phyloP scores from a whole-genome alignment of 2,113 vertebrate genomes.

The Macquaria ambigua region DNA sequence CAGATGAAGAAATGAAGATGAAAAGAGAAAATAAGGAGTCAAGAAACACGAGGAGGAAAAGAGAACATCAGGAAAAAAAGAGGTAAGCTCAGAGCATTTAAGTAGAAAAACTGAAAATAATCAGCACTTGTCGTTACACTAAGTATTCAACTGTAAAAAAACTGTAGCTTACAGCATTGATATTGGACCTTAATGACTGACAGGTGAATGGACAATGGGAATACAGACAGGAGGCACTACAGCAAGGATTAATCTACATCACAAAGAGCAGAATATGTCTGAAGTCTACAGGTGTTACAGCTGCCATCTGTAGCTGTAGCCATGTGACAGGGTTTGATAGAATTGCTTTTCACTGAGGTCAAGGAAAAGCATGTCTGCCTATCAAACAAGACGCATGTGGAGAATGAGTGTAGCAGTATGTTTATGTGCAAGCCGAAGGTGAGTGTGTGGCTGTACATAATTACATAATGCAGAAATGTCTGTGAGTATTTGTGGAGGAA shows the following conservation, averaged over 20 bases:
- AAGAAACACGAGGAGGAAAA: slow-evolving; percentile 24
- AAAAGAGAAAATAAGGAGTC: slow-evolving; percentile 39
- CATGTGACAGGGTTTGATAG: slow-evolving; percentile 72
- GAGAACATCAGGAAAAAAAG: slow-evolving; percentile 9
- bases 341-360: slow-evolving; percentile 71
- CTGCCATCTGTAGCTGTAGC: slow-evolving; percentile 53
- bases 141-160: background rate
- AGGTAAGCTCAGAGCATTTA: background rate
- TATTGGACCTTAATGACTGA: slow-evolving; percentile 66
- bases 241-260: slow-evolving; percentile 54
- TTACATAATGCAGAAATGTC: slow-evolving; percentile 21
- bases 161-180: slow-evolving; percentile 10
- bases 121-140: background rate
- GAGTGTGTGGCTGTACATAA: slow-evolving; percentile 12
- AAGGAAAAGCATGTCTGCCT: slow-evolving; percentile 72
- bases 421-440: slow-evolving; percentile 52
- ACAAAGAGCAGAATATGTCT: slow-evolving; percentile 48
- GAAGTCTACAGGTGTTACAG: slow-evolving; percentile 51
- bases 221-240: slow-evolving; percentile 77
- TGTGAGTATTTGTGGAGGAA: slow-evolving; percentile 17
- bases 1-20: slow-evolving; percentile 17
- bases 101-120: background rate
- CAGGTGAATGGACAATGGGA: slow-evolving; percentile 74
- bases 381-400: slow-evolving; percentile 74
- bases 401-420: slow-evolving; percentile 60